Base-by-base conservation (phyloP, 2,797 vertebrate genomes). In the Cryptoblepharus egeriae region DNA sequence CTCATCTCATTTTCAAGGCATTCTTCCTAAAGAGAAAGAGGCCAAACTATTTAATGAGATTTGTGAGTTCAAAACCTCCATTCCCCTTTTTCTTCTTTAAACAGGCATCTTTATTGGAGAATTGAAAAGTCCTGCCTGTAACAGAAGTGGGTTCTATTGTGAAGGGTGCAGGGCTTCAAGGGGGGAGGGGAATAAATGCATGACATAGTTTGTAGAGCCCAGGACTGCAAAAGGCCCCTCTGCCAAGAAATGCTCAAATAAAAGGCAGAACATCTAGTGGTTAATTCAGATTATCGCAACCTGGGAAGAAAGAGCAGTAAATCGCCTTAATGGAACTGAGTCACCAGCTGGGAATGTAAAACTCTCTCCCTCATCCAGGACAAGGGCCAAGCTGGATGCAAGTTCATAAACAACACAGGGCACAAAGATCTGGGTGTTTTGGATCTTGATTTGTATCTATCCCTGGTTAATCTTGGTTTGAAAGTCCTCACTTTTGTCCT, bases 141-240 rank as follows among this genome's bases (percentile, higher is more conserved):
- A 61, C 15, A 5, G 58, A 15, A 58, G 42, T 70, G 15, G 1
- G 6, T 18, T 63, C 18, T n/a, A 1, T 63, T 72, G 45, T 39
- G n/a, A 45, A 73, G 18, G 2, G 1, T 2, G 10, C n/a, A 2
- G 42, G 5, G 7, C 2, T n/a, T n/a, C n/a, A n/a, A n/a, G n/a
- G n/a, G n/a, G n/a, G n/a, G n/a, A n/a, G n/a, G n/a, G n/a, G n/a
- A n/a, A n/a, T n/a, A n/a, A n/a, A n/a, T 65, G 32, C 35, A 22
- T 10, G 71, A 24, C 18, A 2, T n/a, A 4, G 4, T 13, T 68
- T 42, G 26, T 3, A 22, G 63, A 49, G 32, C n/a, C 45, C 7
- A 3, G 6, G 13, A 13, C 58, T 52, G 7, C 24, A 10, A 49
- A 76, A 37, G 2, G 0, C n/a, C 24, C 30, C 49, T 28, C 55